Conservation (phyloP, 2,888 invertebrate species). For the Cheilosia soror region DNA sequence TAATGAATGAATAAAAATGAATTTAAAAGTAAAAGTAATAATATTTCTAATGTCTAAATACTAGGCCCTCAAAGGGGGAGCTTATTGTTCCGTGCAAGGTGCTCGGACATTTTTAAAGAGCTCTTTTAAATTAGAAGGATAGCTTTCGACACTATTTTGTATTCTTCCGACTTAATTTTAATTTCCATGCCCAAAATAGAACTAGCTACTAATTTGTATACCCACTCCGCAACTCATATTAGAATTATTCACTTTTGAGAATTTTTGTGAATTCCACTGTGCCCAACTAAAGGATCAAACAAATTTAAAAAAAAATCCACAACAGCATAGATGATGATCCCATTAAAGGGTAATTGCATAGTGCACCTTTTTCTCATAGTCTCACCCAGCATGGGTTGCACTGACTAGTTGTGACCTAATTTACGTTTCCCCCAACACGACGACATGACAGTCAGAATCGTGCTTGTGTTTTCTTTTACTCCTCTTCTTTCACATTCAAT, state of each 20-base stretch:
- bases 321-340: slow-evolving; percentile 18
- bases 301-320: neutral
- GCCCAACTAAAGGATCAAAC: neutral
- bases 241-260: accelerated
- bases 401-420: slow-evolving; percentile 42
- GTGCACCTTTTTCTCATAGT: slow-evolving; percentile 4
- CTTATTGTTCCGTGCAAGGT: no score
- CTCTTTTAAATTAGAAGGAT: no score
- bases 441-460: slow-evolving; percentile 14
- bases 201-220: no score
- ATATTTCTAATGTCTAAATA: no score
- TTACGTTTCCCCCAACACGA: slow-evolving; percentile 17
- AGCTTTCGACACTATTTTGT: no score
- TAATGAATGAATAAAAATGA: no score
- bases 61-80: no score
- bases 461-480: slow-evolving; percentile 11
- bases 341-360: slow-evolving; percentile 27
- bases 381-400: slow-evolving; percentile 31
- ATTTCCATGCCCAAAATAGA: neutral
- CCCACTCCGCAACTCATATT: neutral
- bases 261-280: neutral
- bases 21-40: no score
- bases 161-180: no score
- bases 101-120: no score
- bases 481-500: neutral